These are phyloP conservation scores for Frieseomelitta varia DNA, from an alignment of 1,140 invertebrate genomes.

Conservation along the genomic window DNA sequence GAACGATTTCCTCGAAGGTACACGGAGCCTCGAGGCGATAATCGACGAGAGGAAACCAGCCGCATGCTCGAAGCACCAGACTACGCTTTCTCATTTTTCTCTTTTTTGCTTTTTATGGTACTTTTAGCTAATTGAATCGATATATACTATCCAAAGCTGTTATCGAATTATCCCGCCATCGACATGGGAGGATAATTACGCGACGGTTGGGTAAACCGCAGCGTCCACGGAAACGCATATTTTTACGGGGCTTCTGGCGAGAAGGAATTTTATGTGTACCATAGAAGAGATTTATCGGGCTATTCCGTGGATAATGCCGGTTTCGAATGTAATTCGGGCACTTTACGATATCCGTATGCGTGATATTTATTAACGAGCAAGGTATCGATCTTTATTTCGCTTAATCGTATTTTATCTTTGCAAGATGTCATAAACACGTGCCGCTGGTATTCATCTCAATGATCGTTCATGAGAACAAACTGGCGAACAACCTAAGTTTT, in stretches of 20 bases:
- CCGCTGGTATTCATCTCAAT: constrained; percentile 14
- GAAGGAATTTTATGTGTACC: not conserved
- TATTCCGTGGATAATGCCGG: constrained; percentile 13
- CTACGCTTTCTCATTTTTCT: not conserved
- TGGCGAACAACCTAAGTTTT: constrained; percentile 11
- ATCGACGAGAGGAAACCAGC: constrained; percentile 8
- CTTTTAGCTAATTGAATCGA: constrained; percentile 79
- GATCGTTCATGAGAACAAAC: constrained; percentile 30
- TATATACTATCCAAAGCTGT: constrained; percentile 57
- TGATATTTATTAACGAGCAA: not conserved
- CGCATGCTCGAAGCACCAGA: not conserved
- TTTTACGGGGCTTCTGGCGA: constrained; percentile 25
- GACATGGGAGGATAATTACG: constrained; percentile 65
- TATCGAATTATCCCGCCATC: constrained; percentile 76
- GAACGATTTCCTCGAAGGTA: constrained; percentile 3
- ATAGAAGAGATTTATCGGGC: constrained; percentile 20
- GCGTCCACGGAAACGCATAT: constrained; percentile 49
- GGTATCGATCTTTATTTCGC: constrained; percentile 24
- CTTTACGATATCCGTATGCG: not conserved
- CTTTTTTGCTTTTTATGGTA: constrained; percentile 49
- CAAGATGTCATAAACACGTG: constrained; percentile 10
- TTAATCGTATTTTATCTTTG: constrained; percentile 23
- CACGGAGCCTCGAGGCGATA: constrained; percentile 3
- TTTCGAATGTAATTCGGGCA: constrained; percentile 15
- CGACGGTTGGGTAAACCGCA: constrained; percentile 69